phyloP scores from a whole-genome alignment of 2,113 vertebrate species.

The Motacilla alba region DNA sequence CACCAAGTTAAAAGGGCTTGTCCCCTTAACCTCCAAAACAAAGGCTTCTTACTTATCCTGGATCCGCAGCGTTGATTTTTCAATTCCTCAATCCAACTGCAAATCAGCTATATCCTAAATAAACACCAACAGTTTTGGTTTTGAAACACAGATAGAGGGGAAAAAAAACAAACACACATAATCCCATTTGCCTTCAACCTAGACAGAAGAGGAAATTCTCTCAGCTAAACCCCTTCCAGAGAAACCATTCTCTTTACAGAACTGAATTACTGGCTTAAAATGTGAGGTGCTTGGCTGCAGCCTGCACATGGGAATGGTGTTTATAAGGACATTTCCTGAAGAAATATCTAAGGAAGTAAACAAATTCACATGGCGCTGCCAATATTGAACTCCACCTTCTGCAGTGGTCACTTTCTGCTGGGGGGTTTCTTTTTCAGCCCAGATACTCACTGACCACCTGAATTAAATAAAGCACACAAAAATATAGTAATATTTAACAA shows the following conservation, averaged over 20 bases:
- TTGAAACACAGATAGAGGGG: not conserved
- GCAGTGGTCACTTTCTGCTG: fast-evolving
- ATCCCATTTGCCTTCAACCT: not conserved
- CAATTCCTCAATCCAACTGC: not conserved
- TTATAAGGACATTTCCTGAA: slow-evolving; percentile 11
- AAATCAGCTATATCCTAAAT: not conserved
- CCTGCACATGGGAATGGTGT: not conserved
- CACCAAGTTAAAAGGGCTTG: not conserved
- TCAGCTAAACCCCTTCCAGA: not conserved
- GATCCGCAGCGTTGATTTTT: not conserved
- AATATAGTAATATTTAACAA: not conserved
- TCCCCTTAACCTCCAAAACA: not conserved
- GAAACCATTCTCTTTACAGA: not conserved
- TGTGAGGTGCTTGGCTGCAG: not conserved
- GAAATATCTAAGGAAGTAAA: slow-evolving; percentile 1
- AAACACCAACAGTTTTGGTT: not conserved
- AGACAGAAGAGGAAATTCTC: not conserved
- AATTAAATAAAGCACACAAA: not conserved
- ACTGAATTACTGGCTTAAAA: not conserved
- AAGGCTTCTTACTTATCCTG: not conserved
- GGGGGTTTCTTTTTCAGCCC: not conserved
- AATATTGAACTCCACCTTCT: not conserved
- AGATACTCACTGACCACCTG: not conserved
- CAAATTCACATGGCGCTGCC: not conserved
- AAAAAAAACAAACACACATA: not conserved